Evolutionary conservation across 2,113 vertebrate genomes (phyloP).

Genomic region (Salvelinus fontinalis): DNA sequence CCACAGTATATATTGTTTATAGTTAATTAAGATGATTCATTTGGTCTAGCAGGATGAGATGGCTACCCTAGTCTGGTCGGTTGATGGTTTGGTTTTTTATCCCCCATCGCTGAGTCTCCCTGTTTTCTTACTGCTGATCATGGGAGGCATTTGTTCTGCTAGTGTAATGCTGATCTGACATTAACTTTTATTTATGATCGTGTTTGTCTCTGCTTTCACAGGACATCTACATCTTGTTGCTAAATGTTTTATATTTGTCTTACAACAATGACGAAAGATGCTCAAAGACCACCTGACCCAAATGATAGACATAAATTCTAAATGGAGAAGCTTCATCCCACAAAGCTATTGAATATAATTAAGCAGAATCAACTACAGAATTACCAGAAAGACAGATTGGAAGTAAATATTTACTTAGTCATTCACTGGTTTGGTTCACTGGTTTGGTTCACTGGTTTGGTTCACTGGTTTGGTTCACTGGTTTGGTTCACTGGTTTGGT

Average conservation of each 20-base stretch:
- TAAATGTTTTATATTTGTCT: slow-evolving; percentile 9
- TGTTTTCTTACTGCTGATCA: slow-evolving; percentile 29
- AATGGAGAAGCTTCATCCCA: slow-evolving; percentile 36
- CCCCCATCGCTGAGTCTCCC: slow-evolving; percentile 26
- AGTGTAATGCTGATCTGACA: slow-evolving; percentile 37
- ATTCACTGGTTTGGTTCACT: slow-evolving; percentile 1
- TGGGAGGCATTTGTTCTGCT: slow-evolving; percentile 43
- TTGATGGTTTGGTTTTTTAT: slow-evolving; percentile 36
- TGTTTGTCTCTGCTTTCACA: slow-evolving; percentile 29
- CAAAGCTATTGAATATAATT: slow-evolving; percentile 35
- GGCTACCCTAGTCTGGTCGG: slow-evolving; percentile 8
- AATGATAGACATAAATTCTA: slow-evolving; percentile 45
- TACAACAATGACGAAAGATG: slow-evolving; percentile 29
- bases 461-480: background rate
- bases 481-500: background rate
- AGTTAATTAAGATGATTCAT: slow-evolving; percentile 62
- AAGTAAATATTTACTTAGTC: slow-evolving; percentile 27
- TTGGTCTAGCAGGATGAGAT: slow-evolving; percentile 31
- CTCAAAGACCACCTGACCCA: background rate
- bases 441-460: background rate
- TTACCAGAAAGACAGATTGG: slow-evolving; percentile 13
- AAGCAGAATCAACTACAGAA: slow-evolving; percentile 26
- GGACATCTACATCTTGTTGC: slow-evolving; percentile 29
- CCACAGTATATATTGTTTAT: slow-evolving; percentile 59
- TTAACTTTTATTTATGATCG: slow-evolving; percentile 36